Evolutionary conservation across 2,888 invertebrate genomes (phyloP), one percentile per base, ranked within the genome.

Genomic region (Timandra comae): DNA sequence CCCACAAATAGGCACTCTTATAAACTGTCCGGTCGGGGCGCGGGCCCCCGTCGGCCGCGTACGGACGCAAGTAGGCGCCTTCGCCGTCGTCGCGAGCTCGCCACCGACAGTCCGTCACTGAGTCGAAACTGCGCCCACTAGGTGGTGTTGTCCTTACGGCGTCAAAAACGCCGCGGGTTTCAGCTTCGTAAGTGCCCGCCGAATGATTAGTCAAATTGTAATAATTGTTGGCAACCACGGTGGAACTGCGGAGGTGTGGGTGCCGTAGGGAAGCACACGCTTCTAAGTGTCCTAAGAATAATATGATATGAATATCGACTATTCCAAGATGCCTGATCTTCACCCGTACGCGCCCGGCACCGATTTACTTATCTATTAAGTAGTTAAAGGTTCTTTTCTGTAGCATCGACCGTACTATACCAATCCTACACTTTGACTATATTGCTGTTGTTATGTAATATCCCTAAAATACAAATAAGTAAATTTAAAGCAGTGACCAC

Each of bases 1-100:
- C 90, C 87, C 87, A 87, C 53, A 86, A 66, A 63, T 86, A 85
- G 61, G 85, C 87, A 75, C 87, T 87, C 71, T 87, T 87, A 56
- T 85, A 84, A 12, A 85, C 80, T 41, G 78, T 75, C 52, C 82
- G 73, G 48, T 86, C 86, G 41, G 77, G 63, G 52, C 75, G 77
- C 61, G 88, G 87, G 40, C 74, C 75, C 56, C 78, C 82, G 52
- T 82, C 82, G 32, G 75, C 73, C 39, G 62, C 75, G 54, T 71
- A 84, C 25, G 85, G 80, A 26, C 79, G 75, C 55, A 84, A 55
- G 59, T 85, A 84, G 37, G 85, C 68, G 52, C 77, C 77, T 42
- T 81, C 82, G 38, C 77, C 73, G 72, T 87, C 86, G 71, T 87
- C 87, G 46, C 76, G 79, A 34, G 78, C 75, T 42, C 85, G 74